These are phyloP conservation scores for Chitala chitala DNA, from an alignment of 2,113 vertebrate genomes.

Conservation along the genomic window DNA sequence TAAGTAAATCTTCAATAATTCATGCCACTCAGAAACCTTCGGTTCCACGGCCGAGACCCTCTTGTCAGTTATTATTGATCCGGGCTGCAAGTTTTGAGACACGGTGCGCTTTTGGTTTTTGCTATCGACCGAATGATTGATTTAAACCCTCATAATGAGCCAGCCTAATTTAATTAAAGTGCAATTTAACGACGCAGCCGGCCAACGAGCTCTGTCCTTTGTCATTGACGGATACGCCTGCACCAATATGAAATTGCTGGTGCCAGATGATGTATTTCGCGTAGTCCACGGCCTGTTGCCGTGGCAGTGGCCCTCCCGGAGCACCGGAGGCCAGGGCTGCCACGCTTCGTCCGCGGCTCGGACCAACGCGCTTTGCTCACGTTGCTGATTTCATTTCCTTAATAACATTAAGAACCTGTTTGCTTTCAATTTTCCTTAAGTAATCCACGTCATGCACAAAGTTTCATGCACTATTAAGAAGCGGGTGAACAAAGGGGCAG, in stretches of 20 bases:
- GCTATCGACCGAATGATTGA: slow-evolving; percentile 72
- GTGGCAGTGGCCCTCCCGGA: slow-evolving; percentile 21
- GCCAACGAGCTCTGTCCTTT: slow-evolving; percentile 55
- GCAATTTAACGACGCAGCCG: slow-evolving; percentile 69
- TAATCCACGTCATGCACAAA: slow-evolving; percentile 44
- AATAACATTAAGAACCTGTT: slow-evolving; percentile 64
- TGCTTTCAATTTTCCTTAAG: slow-evolving; percentile 53
- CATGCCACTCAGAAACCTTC: slow-evolving; percentile 54
- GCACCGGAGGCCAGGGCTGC: background rate
- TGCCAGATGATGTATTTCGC: slow-evolving; percentile 55
- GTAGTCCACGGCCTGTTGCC: slow-evolving; percentile 36
- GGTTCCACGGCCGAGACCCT: slow-evolving; percentile 41
- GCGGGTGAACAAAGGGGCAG: too few species aligned
- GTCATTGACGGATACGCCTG: slow-evolving; percentile 68
- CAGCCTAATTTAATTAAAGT: slow-evolving; percentile 71
- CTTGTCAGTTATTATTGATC: slow-evolving; percentile 63
- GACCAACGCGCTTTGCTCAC: slow-evolving; percentile 52
- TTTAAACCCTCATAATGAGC: slow-evolving; percentile 74
- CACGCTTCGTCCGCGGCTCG: slow-evolving; percentile 36
- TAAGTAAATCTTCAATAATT: slow-evolving; percentile 63
- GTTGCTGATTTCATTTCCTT: slow-evolving; percentile 65
- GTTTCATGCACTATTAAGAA: slow-evolving; percentile 46
- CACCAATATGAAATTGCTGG: slow-evolving; percentile 59
- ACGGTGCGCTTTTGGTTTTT: slow-evolving; percentile 54
- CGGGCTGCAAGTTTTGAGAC: slow-evolving; percentile 51